Conservation (phyloP, 1,140 invertebrate species). For the Druon quercuslanigerum region DNA sequence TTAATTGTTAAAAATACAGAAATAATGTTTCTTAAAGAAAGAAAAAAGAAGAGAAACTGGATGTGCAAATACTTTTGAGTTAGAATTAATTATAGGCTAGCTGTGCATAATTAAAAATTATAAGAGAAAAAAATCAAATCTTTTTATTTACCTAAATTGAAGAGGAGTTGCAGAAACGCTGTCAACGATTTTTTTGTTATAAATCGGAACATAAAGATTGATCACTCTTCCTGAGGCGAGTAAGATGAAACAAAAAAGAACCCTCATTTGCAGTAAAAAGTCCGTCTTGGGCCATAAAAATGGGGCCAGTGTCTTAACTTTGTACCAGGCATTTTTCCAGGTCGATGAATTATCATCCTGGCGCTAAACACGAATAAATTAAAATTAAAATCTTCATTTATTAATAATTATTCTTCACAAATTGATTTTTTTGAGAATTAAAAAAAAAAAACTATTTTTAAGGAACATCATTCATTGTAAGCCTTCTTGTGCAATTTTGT, state of each 20-base stretch:
- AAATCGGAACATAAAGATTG: slow-evolving; percentile 95
- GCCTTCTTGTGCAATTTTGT: too few relatives aligned
- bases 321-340: slow-evolving; percentile 86
- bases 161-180: slow-evolving; percentile 69
- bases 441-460: too few relatives aligned
- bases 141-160: slow-evolving; percentile 61
- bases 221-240: slow-evolving; percentile 89
- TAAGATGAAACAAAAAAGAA: slow-evolving; percentile 88
- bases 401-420: too few relatives aligned
- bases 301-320: slow-evolving; percentile 87
- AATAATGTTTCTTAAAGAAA: too few relatives aligned
- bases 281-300: slow-evolving; percentile 97
- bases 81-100: too few relatives aligned
- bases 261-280: slow-evolving; percentile 85
- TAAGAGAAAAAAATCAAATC: background rate
- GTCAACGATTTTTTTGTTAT: slow-evolving; percentile 88
- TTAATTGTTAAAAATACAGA: too few relatives aligned
- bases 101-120: too few relatives aligned
- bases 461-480: too few relatives aligned
- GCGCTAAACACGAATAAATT: slow-evolving; percentile 66
- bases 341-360: slow-evolving; percentile 81
- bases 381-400: slow-evolving; percentile 15
- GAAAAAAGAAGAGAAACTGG: too few relatives aligned
- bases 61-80: too few relatives aligned
- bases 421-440: too few relatives aligned